phyloP scores from a whole-genome alignment of 2,797 vertebrate species.

The Cacajao melanocephalus region DNA sequence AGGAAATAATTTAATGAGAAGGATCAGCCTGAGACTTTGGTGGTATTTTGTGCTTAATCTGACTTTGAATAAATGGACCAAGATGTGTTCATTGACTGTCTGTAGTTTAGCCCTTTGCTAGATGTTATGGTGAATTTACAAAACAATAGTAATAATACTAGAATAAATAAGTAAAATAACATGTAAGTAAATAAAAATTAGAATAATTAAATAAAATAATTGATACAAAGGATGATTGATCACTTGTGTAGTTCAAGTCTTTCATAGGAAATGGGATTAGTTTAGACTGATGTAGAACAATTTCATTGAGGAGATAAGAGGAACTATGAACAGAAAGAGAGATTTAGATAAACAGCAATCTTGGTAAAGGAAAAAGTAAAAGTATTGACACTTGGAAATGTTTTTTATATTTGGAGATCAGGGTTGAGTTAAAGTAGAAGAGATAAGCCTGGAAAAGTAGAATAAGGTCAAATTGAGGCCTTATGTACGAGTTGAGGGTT shows the following conservation, averaged over 20 bases:
- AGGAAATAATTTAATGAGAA: constrained; percentile 15
- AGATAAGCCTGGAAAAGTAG: neutral
- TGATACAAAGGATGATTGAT: neutral
- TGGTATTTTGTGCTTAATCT: constrained; percentile 21
- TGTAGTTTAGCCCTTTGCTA: constrained; percentile 3
- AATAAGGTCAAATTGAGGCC: neutral
- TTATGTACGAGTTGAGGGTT: neutral
- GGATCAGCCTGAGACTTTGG: neutral
- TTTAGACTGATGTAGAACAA: neutral
- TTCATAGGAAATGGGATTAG: neutral
- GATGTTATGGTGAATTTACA: constrained; percentile 4
- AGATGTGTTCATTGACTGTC: neutral
- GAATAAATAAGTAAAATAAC: constrained; percentile 4
- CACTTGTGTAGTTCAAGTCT: neutral
- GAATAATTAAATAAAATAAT: constrained; percentile 14
- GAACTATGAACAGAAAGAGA: neutral
- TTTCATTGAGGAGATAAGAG: neutral
- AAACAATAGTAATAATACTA: constrained; percentile 11
- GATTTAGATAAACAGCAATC: neutral
- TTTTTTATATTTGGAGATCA: constrained; percentile 3
- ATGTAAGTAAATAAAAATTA: neutral
- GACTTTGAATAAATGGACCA: constrained; percentile 21
- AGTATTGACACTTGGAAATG: neutral
- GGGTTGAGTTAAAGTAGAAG: neutral
- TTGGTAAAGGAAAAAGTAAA: constrained; percentile 1